These are phyloP conservation scores for Hipposideros larvatus DNA, from an alignment of 2,797 vertebrate species.

Conservation along the genomic window DNA sequence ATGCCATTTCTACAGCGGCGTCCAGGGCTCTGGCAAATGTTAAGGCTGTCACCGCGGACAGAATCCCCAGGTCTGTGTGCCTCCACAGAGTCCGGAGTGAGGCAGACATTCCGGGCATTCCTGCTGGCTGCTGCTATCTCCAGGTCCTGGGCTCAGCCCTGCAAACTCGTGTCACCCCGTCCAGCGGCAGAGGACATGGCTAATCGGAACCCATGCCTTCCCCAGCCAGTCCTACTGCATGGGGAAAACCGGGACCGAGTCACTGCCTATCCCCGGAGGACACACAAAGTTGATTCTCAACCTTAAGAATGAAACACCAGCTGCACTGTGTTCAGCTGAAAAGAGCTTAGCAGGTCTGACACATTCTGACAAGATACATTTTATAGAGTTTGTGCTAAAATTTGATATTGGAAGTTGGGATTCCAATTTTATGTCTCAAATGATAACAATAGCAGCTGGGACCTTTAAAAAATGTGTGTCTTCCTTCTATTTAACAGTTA, in stretches of 20 bases:
- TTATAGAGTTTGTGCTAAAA: slow-evolving; percentile 91
- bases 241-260: slow-evolving; percentile 76
- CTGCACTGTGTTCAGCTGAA: slow-evolving; percentile 90
- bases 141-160: slow-evolving; percentile 74
- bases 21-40: slow-evolving; percentile 97
- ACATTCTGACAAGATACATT: slow-evolving; percentile 92
- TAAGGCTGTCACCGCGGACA: slow-evolving; percentile 93
- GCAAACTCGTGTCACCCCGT: slow-evolving; percentile 88
- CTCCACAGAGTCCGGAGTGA: slow-evolving; percentile 83
- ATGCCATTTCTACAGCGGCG: slow-evolving; percentile 93
- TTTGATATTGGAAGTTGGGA: slow-evolving; percentile 80
- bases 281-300: neutral
- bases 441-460: slow-evolving; percentile 72
- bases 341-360: slow-evolving; percentile 90
- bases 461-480: slow-evolving; percentile 56
- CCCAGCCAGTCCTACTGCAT: slow-evolving; percentile 62
- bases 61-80: slow-evolving; percentile 81
- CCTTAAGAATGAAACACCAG: slow-evolving; percentile 86
- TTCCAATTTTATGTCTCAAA: slow-evolving; percentile 62
- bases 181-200: slow-evolving; percentile 88
- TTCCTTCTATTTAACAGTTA: slow-evolving; percentile 23
- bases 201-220: slow-evolving; percentile 88
- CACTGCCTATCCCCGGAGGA: slow-evolving; percentile 36
- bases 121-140: slow-evolving; percentile 83
- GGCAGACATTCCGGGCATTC: slow-evolving; percentile 92